Base-by-base conservation (phyloP, 2,888 invertebrate genomes). In the Hymenopus coronatus region DNA sequence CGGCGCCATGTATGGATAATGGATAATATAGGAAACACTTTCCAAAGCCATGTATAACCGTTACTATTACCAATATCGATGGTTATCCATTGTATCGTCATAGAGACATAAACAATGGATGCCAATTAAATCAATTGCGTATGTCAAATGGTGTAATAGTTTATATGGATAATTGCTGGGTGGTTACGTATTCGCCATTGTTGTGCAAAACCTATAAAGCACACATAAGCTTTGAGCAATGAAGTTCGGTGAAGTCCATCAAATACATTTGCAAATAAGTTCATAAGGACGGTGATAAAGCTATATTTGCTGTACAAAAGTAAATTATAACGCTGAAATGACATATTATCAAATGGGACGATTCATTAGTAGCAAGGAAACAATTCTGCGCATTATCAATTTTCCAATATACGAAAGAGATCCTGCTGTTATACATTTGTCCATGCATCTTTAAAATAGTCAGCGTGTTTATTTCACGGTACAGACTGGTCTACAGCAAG, bases 21-120 rank as follows among this genome's bases (percentile, higher is more conserved):
- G 91, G 91, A n/a, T 88, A 83, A 83, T 85, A 81, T 88, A 27
- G 2, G 25, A 83, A 83, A 28, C 3, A 7, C 12, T 27, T 83
- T 28, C n/a, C 83, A 83, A 27, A 83, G 20, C 2, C 20, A 82
- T 33, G 81, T 88, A 89, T 91, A 33, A 86, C 84, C n/a, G 91
- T 92, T 85, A 93, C 92, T 15, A 90, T 91, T 84, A 92, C 92
- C 28, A 92, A 91, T 15, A 91, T 91, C 70, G 92, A 93, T 89
- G 92, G 92, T 82, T 93, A 93, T 89, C 92, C 92, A 88, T 33
- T 90, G 83, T 93, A 93, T 90, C 90, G 91, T 33, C 90, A 92
- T 28, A 90, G 92, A 88, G 87, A 88, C 81, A 86, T 91, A 85
- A 91, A 91, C 88, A 90, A 92, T 89, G 91, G 91, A 89, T 91